A percentile compares a stretch with the other conserved stretches of the same genome.
Evolutionary conservation across 2,113 vertebrate species (phyloP).

Genomic region (Myotis brandtii): DNA sequence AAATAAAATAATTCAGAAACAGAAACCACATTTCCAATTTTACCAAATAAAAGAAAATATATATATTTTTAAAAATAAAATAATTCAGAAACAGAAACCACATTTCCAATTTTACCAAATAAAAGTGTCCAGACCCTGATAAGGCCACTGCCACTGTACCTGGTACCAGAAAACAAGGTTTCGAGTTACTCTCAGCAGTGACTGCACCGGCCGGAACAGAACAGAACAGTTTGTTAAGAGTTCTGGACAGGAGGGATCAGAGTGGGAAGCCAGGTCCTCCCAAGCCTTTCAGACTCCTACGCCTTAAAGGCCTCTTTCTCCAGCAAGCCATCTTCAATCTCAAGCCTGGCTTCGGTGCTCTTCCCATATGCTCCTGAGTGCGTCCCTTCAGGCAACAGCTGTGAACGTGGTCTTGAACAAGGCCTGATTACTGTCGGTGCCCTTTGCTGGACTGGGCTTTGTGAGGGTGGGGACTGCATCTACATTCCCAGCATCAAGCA

Average conservation of each 20-base stretch:
- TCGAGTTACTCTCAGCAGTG: not conserved
- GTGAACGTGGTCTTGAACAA: not conserved
- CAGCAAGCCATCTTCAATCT: not conserved
- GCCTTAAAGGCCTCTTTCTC: not conserved
- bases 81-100: constrained; percentile 39
- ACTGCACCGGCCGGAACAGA: not conserved
- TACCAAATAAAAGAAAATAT: not conserved
- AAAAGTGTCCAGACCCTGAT: not conserved
- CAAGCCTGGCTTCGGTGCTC: not conserved
- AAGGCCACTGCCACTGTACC: not conserved
- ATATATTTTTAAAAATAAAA: not conserved
- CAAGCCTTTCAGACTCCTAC: not conserved
- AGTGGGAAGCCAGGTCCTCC: not conserved
- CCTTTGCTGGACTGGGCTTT: not conserved
- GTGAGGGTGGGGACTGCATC: not conserved
- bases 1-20: constrained; percentile 9
- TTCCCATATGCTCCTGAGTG: not conserved
- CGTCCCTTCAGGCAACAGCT: not conserved
- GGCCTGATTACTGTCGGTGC: not conserved
- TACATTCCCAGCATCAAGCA: not conserved
- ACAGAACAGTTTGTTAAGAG: not conserved
- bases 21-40: constrained; percentile 50
- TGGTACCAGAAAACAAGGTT: not conserved
- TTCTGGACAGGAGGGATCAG: not conserved
- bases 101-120: constrained; percentile 26